Conservation (phyloP, 2,888 invertebrate genomes). For the Eustalomyia histrio region DNA sequence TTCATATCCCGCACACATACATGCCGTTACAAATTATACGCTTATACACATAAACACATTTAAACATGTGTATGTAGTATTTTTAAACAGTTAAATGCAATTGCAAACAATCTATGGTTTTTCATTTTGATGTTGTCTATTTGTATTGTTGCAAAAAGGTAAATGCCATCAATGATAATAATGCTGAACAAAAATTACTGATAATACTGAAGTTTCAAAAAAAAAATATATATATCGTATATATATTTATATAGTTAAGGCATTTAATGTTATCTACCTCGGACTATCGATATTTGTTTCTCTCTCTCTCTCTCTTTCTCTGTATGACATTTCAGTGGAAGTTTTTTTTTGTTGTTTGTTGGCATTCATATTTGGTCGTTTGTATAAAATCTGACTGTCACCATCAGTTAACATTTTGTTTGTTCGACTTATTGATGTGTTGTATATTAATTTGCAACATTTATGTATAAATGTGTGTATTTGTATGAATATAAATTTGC, state of each 20-base stretch:
- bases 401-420: conserved; percentile 51
- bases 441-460: conserved; percentile 51
- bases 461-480: not conserved
- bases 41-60: not conserved
- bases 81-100: conserved; percentile 8
- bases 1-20: conserved; percentile 4
- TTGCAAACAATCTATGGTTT: conserved; percentile 18
- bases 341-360: not conserved
- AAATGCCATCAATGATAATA: conserved; percentile 50
- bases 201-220: conserved; percentile 15
- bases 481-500: not conserved
- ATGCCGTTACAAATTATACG: not conserved
- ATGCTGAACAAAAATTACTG: conserved; percentile 32
- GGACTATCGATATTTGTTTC: not conserved
- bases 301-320: not conserved
- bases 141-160: conserved; percentile 32
- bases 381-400: conserved; percentile 38
- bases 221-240: too few species aligned
- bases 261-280: not conserved
- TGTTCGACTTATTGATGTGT: conserved; percentile 59
- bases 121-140: conserved; percentile 29
- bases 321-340: not conserved
- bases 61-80: not conserved
- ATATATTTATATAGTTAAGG: conserved; percentile 17
- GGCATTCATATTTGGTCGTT: not conserved